Base-by-base conservation (phyloP, 2,113 vertebrate genomes). In the Carassius auratus region DNA sequence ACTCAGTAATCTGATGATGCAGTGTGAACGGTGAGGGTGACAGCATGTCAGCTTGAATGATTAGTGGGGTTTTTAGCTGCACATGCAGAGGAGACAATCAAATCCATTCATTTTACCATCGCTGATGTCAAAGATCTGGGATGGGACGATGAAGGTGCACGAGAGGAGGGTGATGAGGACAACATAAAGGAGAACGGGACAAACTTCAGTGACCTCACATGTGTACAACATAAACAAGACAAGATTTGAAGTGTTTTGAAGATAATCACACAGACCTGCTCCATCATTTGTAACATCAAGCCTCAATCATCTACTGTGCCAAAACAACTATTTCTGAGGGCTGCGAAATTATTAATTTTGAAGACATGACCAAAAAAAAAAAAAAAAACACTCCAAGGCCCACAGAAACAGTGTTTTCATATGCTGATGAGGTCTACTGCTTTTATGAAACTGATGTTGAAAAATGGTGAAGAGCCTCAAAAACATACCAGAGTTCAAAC, bases 111-210 rank as follows among this genome's bases (percentile, higher is more conserved):
- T 76, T 84, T 88, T 88, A 86, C 81, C 85, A 21, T 86, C 68
- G 13, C 61, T 55, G 81, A 81, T 81, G 82, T 91, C 81, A 86
- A 45, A 86, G 77, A 71, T 89, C 86, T 89, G 86, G 81, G 77
- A 80, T 9, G 82, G 76, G 86, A 61, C 86, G 76, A 42, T 55
- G 55, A 83, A 84, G 13, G 38, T 84, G 76, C 66, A 85, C 19
- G 57, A 64, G 19, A 62, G 57, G 55, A 76, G 48, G 80, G 14
- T 79, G 21, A 64, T 42, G 68, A 42, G 73, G 38, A 76, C 8
- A 66, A 21, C 8, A 12, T 10, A 19, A 73, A 0, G 42, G 59
- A 33, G 12, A 74, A 74, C 13, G 57, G 8, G 33, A 62, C 64
- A 86, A 75, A 75, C 48, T 26, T 81, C 45, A 88, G 30, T 81